Percentiles rank a stretch among this genome's conserved stretches.
Evolutionary conservation across 2,113 vertebrate genomes (phyloP).

Genomic region (Aleadryas rufinucha): DNA sequence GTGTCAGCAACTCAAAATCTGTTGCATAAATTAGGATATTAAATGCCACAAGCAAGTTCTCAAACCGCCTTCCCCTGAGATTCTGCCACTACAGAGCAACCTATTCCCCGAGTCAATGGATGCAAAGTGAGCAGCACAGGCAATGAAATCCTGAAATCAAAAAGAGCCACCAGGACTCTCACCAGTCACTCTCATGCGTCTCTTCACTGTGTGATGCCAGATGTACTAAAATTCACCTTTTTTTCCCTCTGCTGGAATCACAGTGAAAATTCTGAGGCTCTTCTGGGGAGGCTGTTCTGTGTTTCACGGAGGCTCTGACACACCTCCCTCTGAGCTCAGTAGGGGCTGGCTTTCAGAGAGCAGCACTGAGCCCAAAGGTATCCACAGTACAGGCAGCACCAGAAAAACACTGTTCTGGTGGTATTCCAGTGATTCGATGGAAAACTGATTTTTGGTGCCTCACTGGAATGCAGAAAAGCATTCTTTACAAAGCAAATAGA

Average conservation of each 20-base stretch:
- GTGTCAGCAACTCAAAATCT: not conserved
- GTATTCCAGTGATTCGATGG: not conserved
- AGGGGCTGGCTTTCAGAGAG: not conserved
- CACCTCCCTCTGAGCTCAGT: not conserved
- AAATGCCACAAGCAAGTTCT: not conserved
- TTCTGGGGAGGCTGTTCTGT: not conserved
- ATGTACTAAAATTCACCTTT: not conserved
- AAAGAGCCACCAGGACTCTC: not conserved
- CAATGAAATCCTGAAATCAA: not conserved
- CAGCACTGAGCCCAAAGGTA: not conserved
- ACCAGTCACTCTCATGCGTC: not conserved
- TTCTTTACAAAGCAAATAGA: not conserved
- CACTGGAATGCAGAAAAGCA: not conserved
- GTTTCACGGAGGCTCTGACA: not conserved
- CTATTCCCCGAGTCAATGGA: not conserved
- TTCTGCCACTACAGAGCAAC: not conserved
- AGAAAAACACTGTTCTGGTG: not conserved
- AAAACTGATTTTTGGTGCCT: not conserved
- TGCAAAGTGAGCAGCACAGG: not conserved
- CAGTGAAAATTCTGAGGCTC: not conserved
- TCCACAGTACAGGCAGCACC: not conserved
- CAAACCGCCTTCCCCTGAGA: not conserved
- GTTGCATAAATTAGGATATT: not conserved
- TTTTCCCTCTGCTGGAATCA: not conserved
- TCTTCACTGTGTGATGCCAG: not conserved